Conservation (phyloP, 2,797 vertebrate species). For the Danio tinwini region DNA sequence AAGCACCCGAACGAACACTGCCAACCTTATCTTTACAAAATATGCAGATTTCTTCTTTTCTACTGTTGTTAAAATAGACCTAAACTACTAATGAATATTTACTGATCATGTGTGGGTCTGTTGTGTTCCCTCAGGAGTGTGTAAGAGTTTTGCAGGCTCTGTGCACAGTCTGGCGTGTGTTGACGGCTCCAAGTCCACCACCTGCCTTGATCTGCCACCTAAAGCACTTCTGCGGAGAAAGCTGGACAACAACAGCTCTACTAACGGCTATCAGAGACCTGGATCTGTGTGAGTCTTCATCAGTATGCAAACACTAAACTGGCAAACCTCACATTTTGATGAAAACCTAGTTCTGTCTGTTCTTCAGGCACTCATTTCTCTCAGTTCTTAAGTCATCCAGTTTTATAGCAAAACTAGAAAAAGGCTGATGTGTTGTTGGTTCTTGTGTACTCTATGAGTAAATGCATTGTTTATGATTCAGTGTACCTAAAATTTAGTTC, state of each 20-base stretch:
- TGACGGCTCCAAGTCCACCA: constrained; percentile 69
- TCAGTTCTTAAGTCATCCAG: background rate
- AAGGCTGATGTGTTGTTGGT: too few species aligned
- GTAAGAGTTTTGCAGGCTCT: constrained; percentile 89
- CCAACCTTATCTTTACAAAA: too few species aligned
- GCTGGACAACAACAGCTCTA: constrained; percentile 79
- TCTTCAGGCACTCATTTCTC: background rate
- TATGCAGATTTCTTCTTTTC: background rate
- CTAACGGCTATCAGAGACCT: constrained; percentile 92
- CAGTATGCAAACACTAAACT: background rate
- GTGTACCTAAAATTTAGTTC: too few species aligned
- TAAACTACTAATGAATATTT: background rate
- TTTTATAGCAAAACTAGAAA: too few species aligned
- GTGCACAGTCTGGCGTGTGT: constrained; percentile 85
- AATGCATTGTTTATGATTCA: background rate
- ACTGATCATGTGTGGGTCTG: background rate
- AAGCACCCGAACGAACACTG: too few species aligned
- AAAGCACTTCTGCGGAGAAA: constrained; percentile 81
- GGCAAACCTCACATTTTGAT: background rate
- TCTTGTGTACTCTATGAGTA: background rate
- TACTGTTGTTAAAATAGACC: background rate
- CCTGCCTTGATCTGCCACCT: constrained; percentile 82
- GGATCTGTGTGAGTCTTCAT: constrained; percentile 86
- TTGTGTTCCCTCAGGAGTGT: constrained; percentile 75
- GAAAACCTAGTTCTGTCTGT: background rate